phyloP scores from a whole-genome alignment of 2,797 vertebrate species.

The Bothrops alternatus region DNA sequence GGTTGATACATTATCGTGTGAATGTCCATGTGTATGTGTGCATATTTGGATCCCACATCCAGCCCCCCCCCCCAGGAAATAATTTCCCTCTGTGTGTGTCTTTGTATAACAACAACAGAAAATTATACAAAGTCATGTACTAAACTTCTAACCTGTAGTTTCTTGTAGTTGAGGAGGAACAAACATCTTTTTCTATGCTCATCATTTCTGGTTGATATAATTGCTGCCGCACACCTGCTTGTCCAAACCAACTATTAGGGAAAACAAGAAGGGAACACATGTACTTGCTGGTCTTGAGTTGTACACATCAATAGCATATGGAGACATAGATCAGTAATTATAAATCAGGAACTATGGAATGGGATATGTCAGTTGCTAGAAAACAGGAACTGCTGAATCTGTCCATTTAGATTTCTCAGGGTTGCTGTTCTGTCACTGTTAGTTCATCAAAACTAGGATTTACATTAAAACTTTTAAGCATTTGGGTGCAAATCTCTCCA shows the following conservation, averaged over 20 bases:
- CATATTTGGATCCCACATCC: neutral
- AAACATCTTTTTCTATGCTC: neutral
- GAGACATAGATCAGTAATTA: neutral
- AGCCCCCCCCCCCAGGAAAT: neutral
- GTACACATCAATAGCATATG: neutral
- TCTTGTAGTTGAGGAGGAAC: neutral
- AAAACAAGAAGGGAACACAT: neutral
- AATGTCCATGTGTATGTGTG: neutral
- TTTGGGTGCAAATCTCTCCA: neutral
- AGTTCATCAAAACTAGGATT: neutral
- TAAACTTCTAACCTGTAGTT: neutral
- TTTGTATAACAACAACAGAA: slow-evolving; percentile 1
- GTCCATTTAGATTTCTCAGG: neutral
- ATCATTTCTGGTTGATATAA: neutral
- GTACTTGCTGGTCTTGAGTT: no score
- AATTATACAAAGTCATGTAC: slow-evolving; percentile 7
- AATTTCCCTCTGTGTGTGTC: neutral
- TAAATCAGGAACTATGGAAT: neutral
- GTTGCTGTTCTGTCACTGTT: neutral
- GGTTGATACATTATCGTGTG: neutral
- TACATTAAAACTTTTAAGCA: neutral
- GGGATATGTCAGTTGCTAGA: neutral
- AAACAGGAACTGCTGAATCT: neutral
- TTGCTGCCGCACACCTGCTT: neutral
- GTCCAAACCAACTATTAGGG: neutral